Evolutionary conservation across 2,113 vertebrate genomes (phyloP).

Genomic region (Jacana jacana): DNA sequence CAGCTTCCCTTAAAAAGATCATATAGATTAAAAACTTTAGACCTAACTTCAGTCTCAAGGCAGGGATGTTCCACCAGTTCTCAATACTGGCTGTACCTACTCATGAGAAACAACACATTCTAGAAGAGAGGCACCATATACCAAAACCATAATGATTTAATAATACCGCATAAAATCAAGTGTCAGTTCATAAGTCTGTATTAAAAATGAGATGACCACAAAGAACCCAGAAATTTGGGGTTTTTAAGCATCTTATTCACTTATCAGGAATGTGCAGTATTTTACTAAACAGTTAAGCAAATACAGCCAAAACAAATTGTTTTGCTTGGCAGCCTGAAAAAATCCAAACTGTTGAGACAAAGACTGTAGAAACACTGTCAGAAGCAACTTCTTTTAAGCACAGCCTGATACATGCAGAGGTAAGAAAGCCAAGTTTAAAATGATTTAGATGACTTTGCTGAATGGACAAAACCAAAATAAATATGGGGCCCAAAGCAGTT

Average conservation of each 20-base stretch:
- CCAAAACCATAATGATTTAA: background rate
- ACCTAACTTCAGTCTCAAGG: background rate
- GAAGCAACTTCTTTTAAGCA: slow-evolving; percentile 8
- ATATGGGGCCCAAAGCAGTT: background rate
- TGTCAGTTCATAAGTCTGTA: slow-evolving; percentile 1
- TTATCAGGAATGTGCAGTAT: slow-evolving; percentile 71
- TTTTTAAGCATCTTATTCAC: slow-evolving; percentile 71
- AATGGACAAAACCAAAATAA: slow-evolving; percentile 34
- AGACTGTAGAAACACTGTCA: slow-evolving; percentile 23
- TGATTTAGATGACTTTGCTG: slow-evolving; percentile 23
- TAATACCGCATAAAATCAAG: background rate
- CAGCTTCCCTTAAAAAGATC: background rate
- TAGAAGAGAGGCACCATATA: background rate
- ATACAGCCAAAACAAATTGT: slow-evolving; percentile 64
- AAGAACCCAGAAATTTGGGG: slow-evolving; percentile 16
- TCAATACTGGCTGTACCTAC: background rate
- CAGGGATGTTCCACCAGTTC: background rate
- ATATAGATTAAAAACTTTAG: background rate
- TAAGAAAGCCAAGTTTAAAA: background rate
- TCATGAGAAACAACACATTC: background rate
- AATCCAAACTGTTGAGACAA: slow-evolving; percentile 41
- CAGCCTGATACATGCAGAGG: background rate
- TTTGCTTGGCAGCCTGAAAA: slow-evolving; percentile 66
- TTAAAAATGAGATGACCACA: slow-evolving; percentile 68
- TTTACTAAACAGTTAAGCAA: slow-evolving; percentile 49